Evolutionary conservation across 2,797 vertebrate species (phyloP), one percentile per base, ranked within the genome.

Genomic region (Betta splendens): DNA sequence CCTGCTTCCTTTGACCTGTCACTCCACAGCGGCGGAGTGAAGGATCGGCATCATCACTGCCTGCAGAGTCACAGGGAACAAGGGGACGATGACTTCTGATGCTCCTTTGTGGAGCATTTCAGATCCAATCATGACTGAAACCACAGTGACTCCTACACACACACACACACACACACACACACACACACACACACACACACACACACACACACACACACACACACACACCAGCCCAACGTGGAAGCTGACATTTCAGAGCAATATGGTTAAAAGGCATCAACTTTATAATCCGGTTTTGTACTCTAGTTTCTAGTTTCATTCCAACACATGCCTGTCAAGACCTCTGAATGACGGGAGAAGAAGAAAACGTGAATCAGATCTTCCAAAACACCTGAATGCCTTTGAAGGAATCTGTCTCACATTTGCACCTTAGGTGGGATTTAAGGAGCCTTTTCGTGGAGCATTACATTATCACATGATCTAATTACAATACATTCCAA

Each of bases 1-100:
- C 64, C 38, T 18, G 39, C 42, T 55, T 28, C 25, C 35, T 48
- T 60, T 46, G 49, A 72, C 6, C n/a, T 16, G 80, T 81, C 83
- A 80, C 69, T 79, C 75, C 75, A 74, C 70, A 70, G 78, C 66
- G 77, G 64, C 31, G 1, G 67, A 78, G 56, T 5, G 49, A 80
- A 49, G 61, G 46, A 73, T 84, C 64, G 48, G 42, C 64, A 15
- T 43, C 70, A 44, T 72, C 72, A 70, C 71, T 55, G 75, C 56
- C 84, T 87, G 53, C 47, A 38, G 54, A 52, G 32, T n/a, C 42
- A 43, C 36, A 44, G 9, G 11, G 5, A 2, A 21, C 31, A 36
- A 35, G 47, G 20, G 52, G 13, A 28, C 46, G 13, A 40, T 71
- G 59, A 65, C 49, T 67, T 67, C 39, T 56, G 38, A 48, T 49